These are phyloP conservation scores for Cyclophora punctaria DNA, from an alignment of 2,888 invertebrate genomes.

Conservation along the genomic window DNA sequence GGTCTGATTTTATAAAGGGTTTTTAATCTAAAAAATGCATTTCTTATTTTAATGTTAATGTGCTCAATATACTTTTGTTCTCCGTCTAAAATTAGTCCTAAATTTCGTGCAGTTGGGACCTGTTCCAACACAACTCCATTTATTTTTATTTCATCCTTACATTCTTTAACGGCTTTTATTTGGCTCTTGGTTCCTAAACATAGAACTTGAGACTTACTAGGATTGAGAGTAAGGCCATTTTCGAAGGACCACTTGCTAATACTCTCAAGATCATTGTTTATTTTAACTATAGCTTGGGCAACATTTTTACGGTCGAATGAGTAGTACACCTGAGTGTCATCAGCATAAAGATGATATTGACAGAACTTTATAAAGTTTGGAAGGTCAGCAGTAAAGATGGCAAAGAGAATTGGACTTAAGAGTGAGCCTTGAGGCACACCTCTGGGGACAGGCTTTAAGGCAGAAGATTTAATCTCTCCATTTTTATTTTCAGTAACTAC, in stretches of 20 bases:
- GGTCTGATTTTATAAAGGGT: background rate
- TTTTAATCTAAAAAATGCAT: background rate
- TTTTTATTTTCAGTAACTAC: conserved; percentile 3
- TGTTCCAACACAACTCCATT: background rate
- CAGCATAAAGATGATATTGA: too few species aligned
- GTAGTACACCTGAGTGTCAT: too few species aligned
- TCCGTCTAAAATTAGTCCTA: background rate
- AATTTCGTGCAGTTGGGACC: background rate
- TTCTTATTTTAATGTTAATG: conserved; percentile 3
- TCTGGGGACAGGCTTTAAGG: too few species aligned
- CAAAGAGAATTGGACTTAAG: conserved; percentile 1
- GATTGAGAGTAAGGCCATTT: too few species aligned
- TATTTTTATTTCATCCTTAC: background rate
- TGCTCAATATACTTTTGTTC: conserved; percentile 5
- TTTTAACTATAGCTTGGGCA: too few species aligned
- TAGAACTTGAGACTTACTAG: too few species aligned
- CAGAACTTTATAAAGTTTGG: background rate
- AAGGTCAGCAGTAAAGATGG: background rate
- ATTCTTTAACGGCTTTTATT: too few species aligned
- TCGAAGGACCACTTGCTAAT: too few species aligned
- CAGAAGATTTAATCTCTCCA: too few species aligned
- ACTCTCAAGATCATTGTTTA: too few species aligned
- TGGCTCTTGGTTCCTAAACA: too few species aligned
- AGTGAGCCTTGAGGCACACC: conserved; percentile 11
- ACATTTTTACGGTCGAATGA: too few species aligned